Evolutionary conservation across 2,888 invertebrate species (phyloP).

Genomic region (Crocallis elinguaria): DNA sequence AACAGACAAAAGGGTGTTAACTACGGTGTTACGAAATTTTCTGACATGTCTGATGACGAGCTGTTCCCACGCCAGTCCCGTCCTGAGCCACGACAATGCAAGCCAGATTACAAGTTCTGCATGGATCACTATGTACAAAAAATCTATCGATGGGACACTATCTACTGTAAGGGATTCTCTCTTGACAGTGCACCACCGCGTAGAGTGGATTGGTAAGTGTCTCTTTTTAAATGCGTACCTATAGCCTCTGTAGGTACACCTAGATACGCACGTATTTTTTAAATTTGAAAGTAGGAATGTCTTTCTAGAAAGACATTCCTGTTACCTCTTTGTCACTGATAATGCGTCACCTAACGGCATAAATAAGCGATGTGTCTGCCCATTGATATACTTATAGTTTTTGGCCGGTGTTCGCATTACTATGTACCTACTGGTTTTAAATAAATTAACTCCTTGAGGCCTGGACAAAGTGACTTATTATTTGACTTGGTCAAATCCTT

Average conservation of each 20-base stretch:
- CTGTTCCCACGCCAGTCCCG: constrained; percentile 9
- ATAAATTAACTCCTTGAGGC: too few species aligned
- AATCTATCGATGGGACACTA: neutral
- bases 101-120: neutral
- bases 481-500: too few species aligned
- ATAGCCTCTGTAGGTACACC: too few species aligned
- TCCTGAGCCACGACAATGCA: neutral
- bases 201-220: neutral
- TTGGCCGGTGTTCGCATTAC: too few species aligned
- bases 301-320: too few species aligned
- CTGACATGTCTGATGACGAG: constrained; percentile 49
- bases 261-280: too few species aligned
- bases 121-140: neutral
- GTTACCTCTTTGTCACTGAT: too few species aligned
- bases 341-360: too few species aligned
- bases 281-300: too few species aligned
- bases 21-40: constrained; percentile 50
- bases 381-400: too few species aligned
- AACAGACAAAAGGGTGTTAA: constrained; percentile 38
- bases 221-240: too few species aligned
- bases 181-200: neutral
- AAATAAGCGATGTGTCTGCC: too few species aligned
- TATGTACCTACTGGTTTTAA: neutral
- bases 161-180: neutral
- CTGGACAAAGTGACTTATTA: neutral